A percentile compares a stretch with the other conserved stretches of the same genome.
These are phyloP conservation scores for Neodiprion lecontei DNA, from an alignment of 1,140 invertebrate genomes.

Conservation along the genomic window DNA sequence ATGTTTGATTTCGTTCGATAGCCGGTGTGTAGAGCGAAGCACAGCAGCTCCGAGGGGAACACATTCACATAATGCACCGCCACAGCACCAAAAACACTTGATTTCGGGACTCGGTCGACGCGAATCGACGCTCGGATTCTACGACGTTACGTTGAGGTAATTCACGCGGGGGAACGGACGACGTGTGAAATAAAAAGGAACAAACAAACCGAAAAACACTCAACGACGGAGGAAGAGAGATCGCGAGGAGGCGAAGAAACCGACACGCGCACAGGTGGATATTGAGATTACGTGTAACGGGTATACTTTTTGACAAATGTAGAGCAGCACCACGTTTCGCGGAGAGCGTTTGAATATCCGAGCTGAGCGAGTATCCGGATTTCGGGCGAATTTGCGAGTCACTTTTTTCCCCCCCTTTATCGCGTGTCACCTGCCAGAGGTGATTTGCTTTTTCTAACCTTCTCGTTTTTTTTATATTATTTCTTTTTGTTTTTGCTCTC, in stretches of 20 bases:
- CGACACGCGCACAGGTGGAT: not conserved
- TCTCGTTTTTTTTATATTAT: no score
- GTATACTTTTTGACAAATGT: no score
- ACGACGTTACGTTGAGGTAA: not conserved
- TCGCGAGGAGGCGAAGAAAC: not conserved
- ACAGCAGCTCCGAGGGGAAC: conserved; percentile 5
- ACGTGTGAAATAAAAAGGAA: not conserved
- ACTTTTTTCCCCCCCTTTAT: not conserved
- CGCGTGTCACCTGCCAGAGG: conserved; percentile 6
- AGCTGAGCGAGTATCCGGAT: no score
- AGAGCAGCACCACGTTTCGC: no score
- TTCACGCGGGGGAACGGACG: not conserved
- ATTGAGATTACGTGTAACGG: not conserved
- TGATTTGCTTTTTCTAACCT: no score
- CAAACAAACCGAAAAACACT: no score
- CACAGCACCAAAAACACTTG: conserved; percentile 31
- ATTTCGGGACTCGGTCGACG: conserved; percentile 9
- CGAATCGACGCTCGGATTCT: not conserved
- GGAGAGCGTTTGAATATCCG: no score
- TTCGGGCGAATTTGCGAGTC: no score
- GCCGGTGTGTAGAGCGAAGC: not conserved
- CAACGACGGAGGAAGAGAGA: no score
- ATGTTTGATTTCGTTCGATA: not conserved
- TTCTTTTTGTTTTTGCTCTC: not conserved
- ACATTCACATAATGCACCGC: conserved; percentile 46